phyloP scores from a whole-genome alignment of 2,888 invertebrate species.

The Zaprionus obscuricornis region DNA sequence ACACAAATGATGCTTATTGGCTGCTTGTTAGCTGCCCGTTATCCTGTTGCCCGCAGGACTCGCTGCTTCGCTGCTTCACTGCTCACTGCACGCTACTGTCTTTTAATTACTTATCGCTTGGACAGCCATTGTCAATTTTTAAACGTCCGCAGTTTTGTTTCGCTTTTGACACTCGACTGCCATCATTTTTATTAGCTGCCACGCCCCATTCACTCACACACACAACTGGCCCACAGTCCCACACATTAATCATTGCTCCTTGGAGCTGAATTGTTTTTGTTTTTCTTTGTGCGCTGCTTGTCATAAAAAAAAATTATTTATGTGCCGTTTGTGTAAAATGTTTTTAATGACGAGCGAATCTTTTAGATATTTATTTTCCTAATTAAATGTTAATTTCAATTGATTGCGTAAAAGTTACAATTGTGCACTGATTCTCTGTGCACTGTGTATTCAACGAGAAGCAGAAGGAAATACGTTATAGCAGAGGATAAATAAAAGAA shows the following conservation, averaged over 20 bases:
- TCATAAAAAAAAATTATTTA: conserved; percentile 73
- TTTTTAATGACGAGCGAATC: conserved; percentile 44
- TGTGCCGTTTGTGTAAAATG: conserved; percentile 48
- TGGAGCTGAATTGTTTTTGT: conserved; percentile 11
- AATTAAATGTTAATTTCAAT: conserved; percentile 53
- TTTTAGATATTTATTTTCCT: conserved; percentile 42
- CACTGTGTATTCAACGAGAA: no score
- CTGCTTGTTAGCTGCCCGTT: conserved; percentile 51
- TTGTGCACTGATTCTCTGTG: background rate
- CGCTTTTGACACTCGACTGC: conserved; percentile 61
- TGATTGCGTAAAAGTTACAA: conserved; percentile 35
- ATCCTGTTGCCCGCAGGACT: conserved; percentile 12
- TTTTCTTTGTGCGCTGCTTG: conserved; percentile 34
- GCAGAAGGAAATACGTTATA: conserved; percentile 15
- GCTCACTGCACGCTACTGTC: conserved; percentile 16
- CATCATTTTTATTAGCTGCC: conserved; percentile 61
- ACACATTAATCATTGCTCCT: conserved; percentile 32
- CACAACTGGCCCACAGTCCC: background rate
- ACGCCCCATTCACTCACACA: no score
- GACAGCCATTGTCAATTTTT: conserved; percentile 62
- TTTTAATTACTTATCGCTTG: conserved; percentile 70
- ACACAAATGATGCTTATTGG: conserved; percentile 42
- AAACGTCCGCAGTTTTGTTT: conserved; percentile 47
- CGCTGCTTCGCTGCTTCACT: background rate
- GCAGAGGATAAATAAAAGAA: conserved; percentile 11